phyloP scores from a whole-genome alignment of 2,797 vertebrate species.

The Enteromius anoplus region DNA sequence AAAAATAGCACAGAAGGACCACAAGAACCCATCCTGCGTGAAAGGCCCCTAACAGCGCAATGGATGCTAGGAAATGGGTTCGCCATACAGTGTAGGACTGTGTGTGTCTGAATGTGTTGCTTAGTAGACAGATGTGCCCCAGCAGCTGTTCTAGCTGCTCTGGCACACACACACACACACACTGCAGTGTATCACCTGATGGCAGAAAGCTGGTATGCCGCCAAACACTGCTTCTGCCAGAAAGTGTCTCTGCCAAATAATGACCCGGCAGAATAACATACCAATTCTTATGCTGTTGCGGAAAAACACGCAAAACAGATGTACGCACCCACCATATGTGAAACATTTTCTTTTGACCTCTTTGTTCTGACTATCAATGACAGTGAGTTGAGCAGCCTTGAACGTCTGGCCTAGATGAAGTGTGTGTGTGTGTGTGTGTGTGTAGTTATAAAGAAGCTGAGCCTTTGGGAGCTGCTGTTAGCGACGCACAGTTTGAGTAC shows the following conservation, averaged over 20 bases:
- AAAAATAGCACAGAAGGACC: conserved; percentile 8
- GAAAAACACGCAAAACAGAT: conserved; percentile 37
- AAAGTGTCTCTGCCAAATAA: conserved; percentile 53
- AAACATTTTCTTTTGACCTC: conserved; percentile 30
- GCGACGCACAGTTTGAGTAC: conserved; percentile 24
- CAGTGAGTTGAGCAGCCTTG: conserved; percentile 38
- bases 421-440: conserved; percentile 29
- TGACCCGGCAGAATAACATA: conserved; percentile 57
- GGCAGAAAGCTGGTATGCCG: conserved; percentile 52
- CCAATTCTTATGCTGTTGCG: conserved; percentile 46
- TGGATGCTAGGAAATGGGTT: conserved; percentile 10
- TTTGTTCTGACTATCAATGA: conserved; percentile 45
- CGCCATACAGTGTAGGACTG: conserved; percentile 2
- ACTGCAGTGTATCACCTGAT: conserved; percentile 53
- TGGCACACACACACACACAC: conserved; percentile 32
- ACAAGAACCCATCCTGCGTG: neutral
- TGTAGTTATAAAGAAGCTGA: conserved; percentile 25
- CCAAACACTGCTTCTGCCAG: conserved; percentile 56
- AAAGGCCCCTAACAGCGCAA: neutral
- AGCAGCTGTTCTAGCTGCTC: conserved; percentile 49
- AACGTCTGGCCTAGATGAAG: conserved; percentile 42
- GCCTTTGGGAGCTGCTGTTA: conserved; percentile 46
- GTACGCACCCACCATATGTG: conserved; percentile 34
- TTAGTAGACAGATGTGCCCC: conserved; percentile 53
- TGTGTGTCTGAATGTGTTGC: conserved; percentile 39